Evolutionary conservation across 2,888 invertebrate genomes (phyloP), one percentile per base, ranked within the genome.

Genomic region (Epinotia nisella): DNA sequence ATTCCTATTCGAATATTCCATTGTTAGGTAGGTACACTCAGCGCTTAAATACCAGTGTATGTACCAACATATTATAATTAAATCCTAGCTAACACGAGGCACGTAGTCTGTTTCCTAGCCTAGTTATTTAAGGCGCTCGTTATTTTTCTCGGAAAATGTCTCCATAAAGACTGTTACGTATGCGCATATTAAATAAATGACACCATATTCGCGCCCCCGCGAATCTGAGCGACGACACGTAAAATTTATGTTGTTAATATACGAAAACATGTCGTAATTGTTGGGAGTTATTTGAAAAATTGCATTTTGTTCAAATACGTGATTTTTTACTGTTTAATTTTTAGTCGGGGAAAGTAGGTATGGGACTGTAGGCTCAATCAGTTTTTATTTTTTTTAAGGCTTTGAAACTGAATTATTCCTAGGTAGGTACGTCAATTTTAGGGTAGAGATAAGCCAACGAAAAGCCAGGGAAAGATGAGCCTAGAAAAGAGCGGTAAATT

Each of bases 151-250:
- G 75, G 71, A 79, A 78, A 80, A 81, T 78, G 78, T 78, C 79
- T 75, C 78, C 79, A 78, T 79, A 83, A 82, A 82, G 79, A 76
- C 78, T 81, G 83, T 84, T 83, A 86, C 83, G 83, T 84, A 85
- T 85, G 86, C 81, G 85, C 85, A 84, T 86, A 83, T 81, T 83
- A 83, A 83, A 83, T 83, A 81, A 82, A 82, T 76, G 79, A 79
- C 78, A 78, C 78, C 77, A 80, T 80, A 81, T 82, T 79, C 80
- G 76, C 76, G 80, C 79, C 77, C 78, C 71, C 78, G 74, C 76
- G 78, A 83, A 82, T 83, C 81, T 80, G 79, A 76, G 74, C 72
- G 78, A 74, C 77, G 77, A 77, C 76, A 77, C 74, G 75, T 76
- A 75, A 78, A 83, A 85, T 85, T 81, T 86, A 85, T 84, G 82